phyloP scores from a whole-genome alignment of 2,113 vertebrate genomes.

The Spermophilus dauricus region DNA sequence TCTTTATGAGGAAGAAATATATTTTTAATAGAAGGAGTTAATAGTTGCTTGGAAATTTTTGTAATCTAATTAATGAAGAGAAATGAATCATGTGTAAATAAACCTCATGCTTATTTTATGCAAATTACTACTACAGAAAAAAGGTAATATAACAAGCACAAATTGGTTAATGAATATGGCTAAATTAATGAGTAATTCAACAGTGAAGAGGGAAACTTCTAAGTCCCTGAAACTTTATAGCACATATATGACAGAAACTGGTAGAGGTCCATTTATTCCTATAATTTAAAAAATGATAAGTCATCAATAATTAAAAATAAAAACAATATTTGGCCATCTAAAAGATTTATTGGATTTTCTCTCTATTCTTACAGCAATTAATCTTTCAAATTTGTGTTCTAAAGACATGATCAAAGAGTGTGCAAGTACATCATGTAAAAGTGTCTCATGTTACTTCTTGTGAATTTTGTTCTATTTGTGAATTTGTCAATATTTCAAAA shows the following conservation, averaged over 20 bases:
- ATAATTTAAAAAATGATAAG: background rate
- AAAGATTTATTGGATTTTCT: background rate
- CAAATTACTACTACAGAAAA: background rate
- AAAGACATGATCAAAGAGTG: background rate
- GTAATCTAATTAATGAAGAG: background rate
- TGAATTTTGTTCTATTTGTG: background rate
- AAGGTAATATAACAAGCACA: background rate
- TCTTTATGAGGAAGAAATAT: background rate
- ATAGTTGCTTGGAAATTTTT: background rate
- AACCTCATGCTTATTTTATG: background rate
- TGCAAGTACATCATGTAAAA: background rate
- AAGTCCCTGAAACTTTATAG: background rate
- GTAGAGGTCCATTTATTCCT: background rate
- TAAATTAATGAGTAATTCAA: background rate
- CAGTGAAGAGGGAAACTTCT: background rate
- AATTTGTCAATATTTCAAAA: background rate
- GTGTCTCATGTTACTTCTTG: background rate
- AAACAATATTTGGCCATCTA: background rate
- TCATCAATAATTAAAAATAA: background rate
- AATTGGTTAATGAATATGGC: background rate
- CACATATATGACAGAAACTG: background rate
- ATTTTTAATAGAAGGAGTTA: background rate
- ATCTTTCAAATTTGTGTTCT: background rate
- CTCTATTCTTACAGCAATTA: background rate
- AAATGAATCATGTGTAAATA: background rate